Conservation (phyloP, 2,888 invertebrate genomes). For the Watsonalla cultraria region DNA sequence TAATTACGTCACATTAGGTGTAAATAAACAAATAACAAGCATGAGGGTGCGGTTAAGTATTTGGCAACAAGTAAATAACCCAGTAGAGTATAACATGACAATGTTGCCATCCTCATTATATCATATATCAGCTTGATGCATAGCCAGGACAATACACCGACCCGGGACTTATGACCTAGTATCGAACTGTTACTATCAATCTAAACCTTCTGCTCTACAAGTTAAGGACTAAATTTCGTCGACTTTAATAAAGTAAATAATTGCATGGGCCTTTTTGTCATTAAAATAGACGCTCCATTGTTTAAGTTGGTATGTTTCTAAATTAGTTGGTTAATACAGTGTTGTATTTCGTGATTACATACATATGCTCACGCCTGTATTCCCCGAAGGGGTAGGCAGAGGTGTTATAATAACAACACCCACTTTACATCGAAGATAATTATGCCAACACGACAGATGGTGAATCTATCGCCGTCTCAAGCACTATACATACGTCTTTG, state of each 20-base stretch:
- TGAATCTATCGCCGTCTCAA: too few species aligned
- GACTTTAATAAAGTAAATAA: neutral
- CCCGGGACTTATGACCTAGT: conserved; percentile 31
- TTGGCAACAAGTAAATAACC: neutral
- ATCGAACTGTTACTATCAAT: neutral
- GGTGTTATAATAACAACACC: too few species aligned
- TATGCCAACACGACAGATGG: too few species aligned
- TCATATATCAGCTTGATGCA: conserved; percentile 45
- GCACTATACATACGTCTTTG: too few species aligned
- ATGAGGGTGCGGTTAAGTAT: neutral
- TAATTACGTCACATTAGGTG: too few species aligned
- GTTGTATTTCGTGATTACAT: too few species aligned
- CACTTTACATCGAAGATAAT: too few species aligned
- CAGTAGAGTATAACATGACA: conserved; percentile 25
- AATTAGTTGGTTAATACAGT: too few species aligned
- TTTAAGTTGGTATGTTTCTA: too few species aligned
- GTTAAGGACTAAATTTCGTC: neutral
- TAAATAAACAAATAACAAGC: neutral
- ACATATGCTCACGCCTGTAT: too few species aligned
- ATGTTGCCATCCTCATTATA: conserved; percentile 41
- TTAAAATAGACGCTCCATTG: too few species aligned
- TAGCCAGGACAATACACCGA: conserved; percentile 31
- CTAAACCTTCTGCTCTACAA: neutral
- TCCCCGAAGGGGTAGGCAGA: too few species aligned
- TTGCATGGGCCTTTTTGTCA: neutral